Percentiles rank a stretch among this genome's conserved stretches.
These are phyloP conservation scores for Eudemis profundana DNA, from an alignment of 2,888 invertebrate genomes.

Conservation along the genomic window DNA sequence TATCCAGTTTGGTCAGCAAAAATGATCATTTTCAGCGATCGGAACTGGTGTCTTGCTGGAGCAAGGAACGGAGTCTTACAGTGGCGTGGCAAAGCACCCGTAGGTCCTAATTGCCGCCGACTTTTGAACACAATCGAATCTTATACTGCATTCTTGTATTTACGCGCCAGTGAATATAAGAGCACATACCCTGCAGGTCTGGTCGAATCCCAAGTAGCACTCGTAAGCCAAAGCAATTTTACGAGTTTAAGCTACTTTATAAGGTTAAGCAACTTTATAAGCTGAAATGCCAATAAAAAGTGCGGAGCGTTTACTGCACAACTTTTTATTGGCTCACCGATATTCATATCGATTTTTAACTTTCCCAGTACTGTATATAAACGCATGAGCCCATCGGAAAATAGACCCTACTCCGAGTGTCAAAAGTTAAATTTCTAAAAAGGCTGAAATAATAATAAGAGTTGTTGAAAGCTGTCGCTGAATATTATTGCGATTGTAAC, in stretches of 20 bases:
- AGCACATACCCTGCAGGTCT: too few species aligned
- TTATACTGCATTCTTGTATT: too few species aligned
- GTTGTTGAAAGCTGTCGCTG: conserved; percentile 7
- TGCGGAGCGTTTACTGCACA: conserved; percentile 63
- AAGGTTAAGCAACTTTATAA: conserved; percentile 29
- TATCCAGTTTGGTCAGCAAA: too few species aligned
- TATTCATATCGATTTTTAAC: conserved; percentile 22
- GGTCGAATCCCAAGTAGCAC: too few species aligned
- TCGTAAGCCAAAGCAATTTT: conserved; percentile 13
- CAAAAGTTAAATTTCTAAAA: background rate
- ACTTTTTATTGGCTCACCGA: conserved; percentile 73
- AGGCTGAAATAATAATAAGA: background rate
- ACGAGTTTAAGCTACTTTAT: conserved; percentile 30
- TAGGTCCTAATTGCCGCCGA: too few species aligned
- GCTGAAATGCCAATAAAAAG: conserved; percentile 42
- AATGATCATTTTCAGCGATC: too few species aligned
- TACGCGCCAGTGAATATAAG: too few species aligned
- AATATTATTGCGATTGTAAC: conserved; percentile 37
- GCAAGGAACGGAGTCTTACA: too few species aligned
- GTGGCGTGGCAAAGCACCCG: too few species aligned
- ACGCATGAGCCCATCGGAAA: background rate
- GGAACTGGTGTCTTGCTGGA: too few species aligned
- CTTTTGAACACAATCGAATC: too few species aligned
- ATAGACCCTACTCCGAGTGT: background rate
- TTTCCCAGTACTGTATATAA: background rate